Evolutionary conservation across 2,888 invertebrate genomes (phyloP).

Genomic region (Tipula confusa): DNA sequence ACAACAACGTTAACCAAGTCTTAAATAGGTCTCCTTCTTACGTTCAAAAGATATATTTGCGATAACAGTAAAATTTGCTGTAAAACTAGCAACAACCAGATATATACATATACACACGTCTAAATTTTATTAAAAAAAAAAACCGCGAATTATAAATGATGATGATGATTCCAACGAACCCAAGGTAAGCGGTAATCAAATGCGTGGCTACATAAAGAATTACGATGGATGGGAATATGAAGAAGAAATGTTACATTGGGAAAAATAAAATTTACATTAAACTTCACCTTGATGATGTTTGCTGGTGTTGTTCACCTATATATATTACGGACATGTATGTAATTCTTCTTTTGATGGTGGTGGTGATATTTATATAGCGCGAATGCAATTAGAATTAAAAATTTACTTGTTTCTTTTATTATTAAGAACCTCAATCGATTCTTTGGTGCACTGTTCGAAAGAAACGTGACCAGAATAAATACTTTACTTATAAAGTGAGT

Average conservation of each 20-base stretch:
- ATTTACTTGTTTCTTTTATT: background rate
- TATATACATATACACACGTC: background rate
- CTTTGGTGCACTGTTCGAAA: background rate
- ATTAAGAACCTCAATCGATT: background rate
- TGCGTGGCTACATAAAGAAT: background rate
- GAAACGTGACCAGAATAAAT: background rate
- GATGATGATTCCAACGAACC: background rate
- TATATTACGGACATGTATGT: background rate
- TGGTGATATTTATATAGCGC: background rate
- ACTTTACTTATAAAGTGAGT: background rate
- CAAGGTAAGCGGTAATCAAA: slow-evolving; percentile 12
- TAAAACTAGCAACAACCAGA: background rate
- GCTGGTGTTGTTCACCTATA: background rate
- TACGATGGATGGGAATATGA: background rate
- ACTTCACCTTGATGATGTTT: background rate
- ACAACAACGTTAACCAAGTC: background rate
- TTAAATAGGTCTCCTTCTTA: background rate
- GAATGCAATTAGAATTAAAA: background rate
- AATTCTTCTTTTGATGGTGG: background rate
- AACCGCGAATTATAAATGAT: background rate
- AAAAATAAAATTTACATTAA: background rate
- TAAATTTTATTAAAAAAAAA: background rate
- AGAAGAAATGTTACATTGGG: background rate
- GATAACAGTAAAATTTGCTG: slow-evolving; percentile 20
- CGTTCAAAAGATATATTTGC: background rate